Base-by-base conservation (phyloP, 2,888 invertebrate species). In the Drepanosiphum platanoidis region DNA sequence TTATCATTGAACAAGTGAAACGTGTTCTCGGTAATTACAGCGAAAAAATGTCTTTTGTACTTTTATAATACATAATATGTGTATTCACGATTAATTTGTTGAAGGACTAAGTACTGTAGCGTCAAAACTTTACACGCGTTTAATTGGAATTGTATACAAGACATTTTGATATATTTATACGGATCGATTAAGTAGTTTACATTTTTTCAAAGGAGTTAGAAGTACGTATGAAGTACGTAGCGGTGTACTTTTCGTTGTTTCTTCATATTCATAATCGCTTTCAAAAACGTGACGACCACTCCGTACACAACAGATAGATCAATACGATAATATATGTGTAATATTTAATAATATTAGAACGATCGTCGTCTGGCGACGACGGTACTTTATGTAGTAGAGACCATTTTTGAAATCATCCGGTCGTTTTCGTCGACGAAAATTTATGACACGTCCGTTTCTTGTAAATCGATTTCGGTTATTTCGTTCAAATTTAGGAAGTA, bases 1-100 rank as follows among this genome's bases (percentile, higher is more conserved):
- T 70, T 81, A 81, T 81, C 81, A 81, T 81, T 81, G 81, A 81
- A 81, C 52, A 39, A 71, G 58, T 78, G 32, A 58, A 71, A 71
- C 81, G 70, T n/a, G 71, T 81, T 81, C 58, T 81, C 22, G n/a
- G 27, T 70, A 81, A 81, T 71, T 81, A 81, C 70, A 36, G 9
- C 34, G 30, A 81, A 81, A 64, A 79, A 58, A 71, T 81, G 81
- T 71, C 81, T 81, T 79, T 79, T 81, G 71, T 81, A 36, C 22
- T 81, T 71, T 58, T 81, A n/a, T 46, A n/a, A 46, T 68, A 46
- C 39, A 30, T 30, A 42, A 64, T 46, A 27, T 42, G 7, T 27
- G 39, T 66, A 66, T 61, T 39, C 36, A 71, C 70, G 71, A 81
- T 71, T 71, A 71, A 58, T 81, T 66, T 71, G 36, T 34, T 52